These are phyloP conservation scores for Adineta ricciae DNA, from an alignment of 2,888 invertebrate genomes.

Conservation along the genomic window DNA sequence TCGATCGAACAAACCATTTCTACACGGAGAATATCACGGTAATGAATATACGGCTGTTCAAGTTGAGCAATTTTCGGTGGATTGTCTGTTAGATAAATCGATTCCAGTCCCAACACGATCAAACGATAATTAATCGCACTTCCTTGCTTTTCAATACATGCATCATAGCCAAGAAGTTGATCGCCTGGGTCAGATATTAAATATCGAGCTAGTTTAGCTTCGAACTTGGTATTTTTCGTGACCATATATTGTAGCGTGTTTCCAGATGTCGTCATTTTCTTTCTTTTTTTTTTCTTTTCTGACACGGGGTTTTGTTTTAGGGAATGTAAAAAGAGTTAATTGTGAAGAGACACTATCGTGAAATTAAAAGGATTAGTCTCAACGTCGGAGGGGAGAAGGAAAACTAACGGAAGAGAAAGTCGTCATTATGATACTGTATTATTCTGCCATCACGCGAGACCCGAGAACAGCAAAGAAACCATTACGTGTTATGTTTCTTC, in stretches of 20 bases:
- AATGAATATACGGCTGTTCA: not conserved
- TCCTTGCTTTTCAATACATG: conserved; percentile 8
- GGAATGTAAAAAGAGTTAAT: not conserved
- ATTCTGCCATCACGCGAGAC: not conserved
- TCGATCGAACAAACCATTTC: not conserved
- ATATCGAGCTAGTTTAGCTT: not conserved
- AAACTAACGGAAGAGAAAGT: not conserved
- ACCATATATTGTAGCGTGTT: not conserved
- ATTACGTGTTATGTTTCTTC: not conserved
- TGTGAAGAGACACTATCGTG: not conserved
- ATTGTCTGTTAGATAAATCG: not conserved
- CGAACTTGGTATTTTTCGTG: conserved; percentile 8
- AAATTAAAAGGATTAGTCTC: not conserved
- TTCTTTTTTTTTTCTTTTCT: no score
- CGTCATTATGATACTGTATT: not conserved
- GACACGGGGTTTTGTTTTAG: not conserved
- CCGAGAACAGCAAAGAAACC: not conserved
- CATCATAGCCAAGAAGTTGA: conserved; percentile 11
- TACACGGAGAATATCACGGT: not conserved
- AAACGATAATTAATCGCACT: not conserved
- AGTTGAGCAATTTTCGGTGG: not conserved
- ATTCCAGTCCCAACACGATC: not conserved
- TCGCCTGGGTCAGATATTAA: not conserved
- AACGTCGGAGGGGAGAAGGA: not conserved
- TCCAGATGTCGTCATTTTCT: not conserved